Base-by-base conservation (phyloP, 2,888 invertebrate species). In the Chironomus tentans region DNA sequence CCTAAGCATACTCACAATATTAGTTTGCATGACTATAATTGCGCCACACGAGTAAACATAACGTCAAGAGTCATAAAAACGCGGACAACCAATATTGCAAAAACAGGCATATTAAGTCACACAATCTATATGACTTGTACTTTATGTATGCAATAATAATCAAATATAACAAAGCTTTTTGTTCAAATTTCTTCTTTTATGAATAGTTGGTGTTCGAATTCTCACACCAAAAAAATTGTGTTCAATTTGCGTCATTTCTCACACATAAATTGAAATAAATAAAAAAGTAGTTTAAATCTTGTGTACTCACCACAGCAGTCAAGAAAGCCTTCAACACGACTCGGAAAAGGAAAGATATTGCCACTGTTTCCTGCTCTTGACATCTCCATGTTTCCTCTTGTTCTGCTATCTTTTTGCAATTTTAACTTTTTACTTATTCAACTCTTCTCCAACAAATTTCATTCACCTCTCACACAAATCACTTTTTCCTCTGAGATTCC, bases 281-380 rank as follows among this genome's bases (percentile, higher is more conserved):
- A n/a, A n/a, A n/a, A 38, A 38, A 38, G 10, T 38, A 38, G 38
- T 38, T 38, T 7, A 38, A 15, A n/a, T 50, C 15, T 56, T 56
- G 5, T 56, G 15, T 56, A 82, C 84, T 84, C 79, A 84, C 84
- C 84, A 79, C 84, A 84, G 79, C 84, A 83, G 81, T 84, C 84
- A 76, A 84, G 79, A 83, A 84, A 84, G 79, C 84, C 84, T 80
- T 84, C 84, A 76, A 84, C 81, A 13, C 84, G 82, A 78, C 84
- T 83, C 78, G 84, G 84, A 80, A 68, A 74, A 61, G 74, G 74
- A 74, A 74, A 74, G n/a, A 24, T 24, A 3, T 18, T 24, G 10
- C 65, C 13, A 28, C 46, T 62, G 18, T 46, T 65, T 65, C 46
- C 62, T 65, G 18, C 62, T 65, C 62, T 65, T 48, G 74, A 68